phyloP scores from a whole-genome alignment of 2,113 vertebrate genomes.

The Entomyzon cyanotis region DNA sequence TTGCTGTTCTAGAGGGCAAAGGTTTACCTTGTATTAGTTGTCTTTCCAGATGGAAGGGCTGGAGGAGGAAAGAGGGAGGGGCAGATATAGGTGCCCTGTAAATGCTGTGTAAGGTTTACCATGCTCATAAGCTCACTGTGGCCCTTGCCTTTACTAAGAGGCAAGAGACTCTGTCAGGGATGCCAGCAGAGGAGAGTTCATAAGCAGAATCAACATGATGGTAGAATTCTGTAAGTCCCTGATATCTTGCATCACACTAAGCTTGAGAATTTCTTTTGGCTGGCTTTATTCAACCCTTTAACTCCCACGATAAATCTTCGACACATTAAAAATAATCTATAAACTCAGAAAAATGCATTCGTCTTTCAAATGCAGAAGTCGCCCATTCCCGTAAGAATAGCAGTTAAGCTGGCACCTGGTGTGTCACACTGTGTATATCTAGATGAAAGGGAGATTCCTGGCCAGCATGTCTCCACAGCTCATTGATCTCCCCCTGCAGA shows the following conservation, averaged over 20 bases:
- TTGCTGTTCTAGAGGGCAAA: background rate
- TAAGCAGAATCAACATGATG: background rate
- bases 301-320: slow-evolving; percentile 40
- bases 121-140: background rate
- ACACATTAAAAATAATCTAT: slow-evolving; percentile 62
- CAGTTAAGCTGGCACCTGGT: slow-evolving; percentile 62
- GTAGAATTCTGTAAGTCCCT: slow-evolving; percentile 16
- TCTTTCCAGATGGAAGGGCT: background rate
- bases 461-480: slow-evolving; percentile 72
- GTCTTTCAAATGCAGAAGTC: slow-evolving; percentile 23
- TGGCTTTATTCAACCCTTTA: slow-evolving; percentile 56
- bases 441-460: slow-evolving; percentile 71
- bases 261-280: slow-evolving; percentile 51
- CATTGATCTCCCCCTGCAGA: slow-evolving; percentile 75
- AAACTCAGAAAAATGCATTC: slow-evolving; percentile 7
- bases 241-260: slow-evolving; percentile 37
- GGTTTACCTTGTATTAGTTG: background rate
- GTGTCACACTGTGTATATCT: slow-evolving; percentile 65
- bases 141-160: background rate
- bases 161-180: background rate
- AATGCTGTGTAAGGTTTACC: background rate
- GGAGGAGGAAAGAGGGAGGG: too few species aligned
- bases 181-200: slow-evolving; percentile 25
- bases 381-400: slow-evolving; percentile 50
- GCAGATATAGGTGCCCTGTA: background rate